Evolutionary conservation across 2,113 vertebrate genomes (phyloP).

Genomic region (Clinocottus analis): DNA sequence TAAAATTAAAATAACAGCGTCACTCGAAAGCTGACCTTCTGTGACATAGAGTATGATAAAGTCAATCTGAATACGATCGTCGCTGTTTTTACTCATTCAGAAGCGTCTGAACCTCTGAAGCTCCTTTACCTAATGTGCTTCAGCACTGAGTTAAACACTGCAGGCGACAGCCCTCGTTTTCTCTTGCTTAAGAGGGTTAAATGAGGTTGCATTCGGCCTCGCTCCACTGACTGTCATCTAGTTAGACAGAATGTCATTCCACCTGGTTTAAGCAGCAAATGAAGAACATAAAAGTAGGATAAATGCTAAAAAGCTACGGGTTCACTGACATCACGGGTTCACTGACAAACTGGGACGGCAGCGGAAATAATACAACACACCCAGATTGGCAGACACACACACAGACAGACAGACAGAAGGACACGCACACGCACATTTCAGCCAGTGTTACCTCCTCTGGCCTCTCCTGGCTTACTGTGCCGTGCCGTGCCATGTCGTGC

Average conservation of each 20-base stretch:
- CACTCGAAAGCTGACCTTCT: background rate
- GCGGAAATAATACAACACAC: background rate
- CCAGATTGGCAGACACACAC: background rate
- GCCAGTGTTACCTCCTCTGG: constrained; percentile 52
- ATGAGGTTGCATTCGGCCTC: constrained; percentile 37
- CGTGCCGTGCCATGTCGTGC: constrained; percentile 64
- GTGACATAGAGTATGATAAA: background rate
- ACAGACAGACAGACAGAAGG: background rate
- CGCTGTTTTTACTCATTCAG: constrained; percentile 30
- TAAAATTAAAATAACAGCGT: background rate
- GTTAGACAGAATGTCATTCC: constrained; percentile 39
- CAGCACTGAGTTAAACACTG: constrained; percentile 32
- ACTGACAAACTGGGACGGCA: constrained; percentile 5
- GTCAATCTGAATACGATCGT: constrained; percentile 1
- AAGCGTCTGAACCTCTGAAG: background rate
- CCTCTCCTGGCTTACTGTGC: constrained; percentile 46
- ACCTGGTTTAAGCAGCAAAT: constrained; percentile 35
- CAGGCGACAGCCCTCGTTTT: constrained; percentile 35
- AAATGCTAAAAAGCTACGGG: background rate
- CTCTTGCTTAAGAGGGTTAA: constrained; percentile 52
- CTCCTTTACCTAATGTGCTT: constrained; percentile 13
- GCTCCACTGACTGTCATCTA: constrained; percentile 29
- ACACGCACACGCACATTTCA: constrained; percentile 25
- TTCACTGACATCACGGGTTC: background rate
- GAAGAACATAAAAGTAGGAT: constrained; percentile 25